Conservation (phyloP, 53 echinoderm and acorn worm genomes). For the Crossaster papposus region DNA sequence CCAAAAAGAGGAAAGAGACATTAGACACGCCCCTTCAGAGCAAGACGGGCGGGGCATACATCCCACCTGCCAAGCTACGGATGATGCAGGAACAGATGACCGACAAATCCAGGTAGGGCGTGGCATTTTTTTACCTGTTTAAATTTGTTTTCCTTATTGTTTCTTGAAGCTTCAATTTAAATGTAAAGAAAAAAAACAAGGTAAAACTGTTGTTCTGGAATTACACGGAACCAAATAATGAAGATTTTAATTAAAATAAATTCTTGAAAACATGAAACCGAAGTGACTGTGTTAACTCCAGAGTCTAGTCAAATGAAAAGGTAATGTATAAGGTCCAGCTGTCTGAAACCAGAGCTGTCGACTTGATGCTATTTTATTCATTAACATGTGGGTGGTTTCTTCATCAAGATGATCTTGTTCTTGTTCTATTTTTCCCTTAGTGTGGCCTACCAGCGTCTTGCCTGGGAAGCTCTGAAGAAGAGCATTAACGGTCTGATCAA, state of each 20-base stretch:
- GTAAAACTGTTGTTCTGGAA: no score
- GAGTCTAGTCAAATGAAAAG: no score
- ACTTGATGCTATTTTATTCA: no score
- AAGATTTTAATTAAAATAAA: no score
- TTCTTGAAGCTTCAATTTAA: background rate
- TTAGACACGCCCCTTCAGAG: slow-evolving; percentile 70
- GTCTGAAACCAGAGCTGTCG: no score
- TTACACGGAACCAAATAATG: no score
- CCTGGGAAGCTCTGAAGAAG: slow-evolving; percentile 99
- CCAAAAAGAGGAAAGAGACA: slow-evolving; percentile 64
- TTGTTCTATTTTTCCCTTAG: slow-evolving; percentile 35
- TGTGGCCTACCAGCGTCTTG: slow-evolving; percentile 88
- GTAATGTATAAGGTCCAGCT: no score
- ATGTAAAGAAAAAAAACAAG: background rate
- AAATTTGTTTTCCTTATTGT: background rate
- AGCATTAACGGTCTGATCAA: slow-evolving; percentile 98
- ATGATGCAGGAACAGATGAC: slow-evolving; percentile 92
- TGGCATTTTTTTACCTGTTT: background rate
- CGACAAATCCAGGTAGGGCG: slow-evolving; percentile 88
- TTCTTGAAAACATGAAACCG: no score
- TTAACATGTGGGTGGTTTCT: background rate
- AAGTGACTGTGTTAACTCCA: no score
- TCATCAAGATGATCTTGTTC: background rate
- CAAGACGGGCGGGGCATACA: slow-evolving; percentile 95
- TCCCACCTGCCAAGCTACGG: slow-evolving; percentile 90